Evolutionary conservation across 2,888 invertebrate genomes (phyloP), one percentile per base, ranked within the genome.

Genomic region (Polyploca ridens): DNA sequence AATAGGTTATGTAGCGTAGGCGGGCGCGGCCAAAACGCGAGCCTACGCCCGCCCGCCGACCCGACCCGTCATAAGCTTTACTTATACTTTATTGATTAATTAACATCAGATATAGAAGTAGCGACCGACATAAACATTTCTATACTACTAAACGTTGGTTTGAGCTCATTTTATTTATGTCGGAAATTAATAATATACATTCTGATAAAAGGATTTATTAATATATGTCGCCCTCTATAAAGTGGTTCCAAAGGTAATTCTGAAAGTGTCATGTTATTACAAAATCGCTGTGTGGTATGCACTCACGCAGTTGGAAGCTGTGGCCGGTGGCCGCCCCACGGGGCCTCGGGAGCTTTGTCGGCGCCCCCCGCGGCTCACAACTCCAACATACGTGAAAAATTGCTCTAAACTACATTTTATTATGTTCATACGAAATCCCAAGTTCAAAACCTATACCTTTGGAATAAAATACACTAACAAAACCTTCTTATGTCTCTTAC

Each of bases 291-390:
- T 70, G 79, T 79, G 78, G 81, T 70, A 69, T 74, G 82, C 76
- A 85, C 79, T 68, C 71, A 73, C 81, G 82, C 83, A 81, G 81
- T 81, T 79, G 78, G 85, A 77, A 83, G 81, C 85, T 76, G 88
- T 84, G 83, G 88, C 78, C 76, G 83, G 84, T 13, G 27, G 61
- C 61, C 41, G 61, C 61, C 61, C 61, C 61, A 41, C 61, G 61
- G 41, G 13, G 88, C 87, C 90, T 89, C 72, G 88, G 87, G 88
- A 85, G 74, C 92, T 91, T 92, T 92, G 92, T 89, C 91, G 93
- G 92, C 81, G 84, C 86, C 89, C 89, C 92, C 92, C 83, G 89
- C 80, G 73, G 90, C 64, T 83, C 68, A 62, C 74, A 70, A 79
- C 84, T 83, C 75, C 79, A 79, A 86, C 85, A 85, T 84, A 90